Percentiles rank a stretch among this genome's conserved stretches.
These are phyloP conservation scores for Chinchilla lanigera DNA, from an alignment of 2,113 vertebrate genomes.

Conservation along the genomic window DNA sequence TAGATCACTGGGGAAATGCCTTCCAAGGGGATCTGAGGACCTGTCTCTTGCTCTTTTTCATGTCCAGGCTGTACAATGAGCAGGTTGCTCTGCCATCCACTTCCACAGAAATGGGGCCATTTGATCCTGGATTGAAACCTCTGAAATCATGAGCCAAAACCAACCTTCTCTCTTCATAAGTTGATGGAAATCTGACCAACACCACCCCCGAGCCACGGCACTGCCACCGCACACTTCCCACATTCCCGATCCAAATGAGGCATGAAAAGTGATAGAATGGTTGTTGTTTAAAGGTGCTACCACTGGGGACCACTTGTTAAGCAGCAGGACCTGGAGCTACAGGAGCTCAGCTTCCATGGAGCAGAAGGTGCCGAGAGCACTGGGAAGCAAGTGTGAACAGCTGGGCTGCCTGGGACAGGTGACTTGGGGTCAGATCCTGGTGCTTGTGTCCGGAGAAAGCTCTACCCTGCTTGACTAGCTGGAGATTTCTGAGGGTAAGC, in stretches of 20 bases:
- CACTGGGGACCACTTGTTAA: background rate
- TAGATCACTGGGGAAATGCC: background rate
- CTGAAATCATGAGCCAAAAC: background rate
- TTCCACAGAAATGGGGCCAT: background rate
- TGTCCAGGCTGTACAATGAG: too few species aligned
- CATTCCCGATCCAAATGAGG: slow-evolving; percentile 23
- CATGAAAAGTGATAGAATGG: background rate
- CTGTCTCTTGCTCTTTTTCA: background rate
- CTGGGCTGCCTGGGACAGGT: background rate
- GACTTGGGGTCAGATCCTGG: background rate
- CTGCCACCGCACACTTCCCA: background rate
- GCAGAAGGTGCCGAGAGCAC: background rate
- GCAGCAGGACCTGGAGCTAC: background rate
- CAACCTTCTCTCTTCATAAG: background rate
- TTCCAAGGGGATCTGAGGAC: background rate
- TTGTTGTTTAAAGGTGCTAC: background rate
- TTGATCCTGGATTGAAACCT: background rate
- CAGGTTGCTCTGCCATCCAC: background rate
- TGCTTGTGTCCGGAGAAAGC: background rate
- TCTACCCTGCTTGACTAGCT: too few species aligned
- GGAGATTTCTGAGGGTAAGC: background rate
- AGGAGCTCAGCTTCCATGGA: background rate
- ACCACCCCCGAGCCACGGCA: background rate
- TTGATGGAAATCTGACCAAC: background rate
- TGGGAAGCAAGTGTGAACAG: background rate